phyloP scores from a whole-genome alignment of 2,113 vertebrate species.

The Elgaria multicarinata region DNA sequence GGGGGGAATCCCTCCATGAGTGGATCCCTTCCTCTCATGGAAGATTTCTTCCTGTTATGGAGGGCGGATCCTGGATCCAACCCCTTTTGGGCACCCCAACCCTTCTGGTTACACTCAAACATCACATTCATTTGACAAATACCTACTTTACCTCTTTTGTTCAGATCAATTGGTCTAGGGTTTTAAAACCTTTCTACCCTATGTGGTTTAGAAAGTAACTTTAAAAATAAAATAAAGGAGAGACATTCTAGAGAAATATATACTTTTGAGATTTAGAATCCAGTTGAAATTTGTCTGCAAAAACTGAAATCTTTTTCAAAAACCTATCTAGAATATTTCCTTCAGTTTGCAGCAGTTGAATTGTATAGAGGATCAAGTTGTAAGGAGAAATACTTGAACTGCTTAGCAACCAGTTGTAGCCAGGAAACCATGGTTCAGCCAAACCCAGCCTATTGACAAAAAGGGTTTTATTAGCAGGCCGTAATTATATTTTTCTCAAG shows the following conservation, averaged over 20 bases:
- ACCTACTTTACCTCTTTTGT: neutral
- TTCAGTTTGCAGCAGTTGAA: neutral
- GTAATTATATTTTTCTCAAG: neutral
- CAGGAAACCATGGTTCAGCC: neutral
- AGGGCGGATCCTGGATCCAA: too few relatives aligned
- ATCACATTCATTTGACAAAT: neutral
- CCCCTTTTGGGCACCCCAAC: neutral
- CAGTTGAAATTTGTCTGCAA: neutral
- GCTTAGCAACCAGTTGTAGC: slow-evolving; percentile 1
- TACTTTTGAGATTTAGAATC: neutral
- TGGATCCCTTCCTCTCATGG: too few relatives aligned
- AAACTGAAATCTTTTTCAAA: neutral
- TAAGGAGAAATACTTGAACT: neutral
- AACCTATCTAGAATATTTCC: neutral
- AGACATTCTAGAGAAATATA: neutral
- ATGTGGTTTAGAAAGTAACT: neutral
- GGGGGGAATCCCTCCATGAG: too few relatives aligned
- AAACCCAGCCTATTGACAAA: neutral
- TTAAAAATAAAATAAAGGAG: neutral
- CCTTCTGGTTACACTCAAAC: neutral
- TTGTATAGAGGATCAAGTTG: neutral
- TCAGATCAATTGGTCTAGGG: neutral
- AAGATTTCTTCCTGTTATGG: too few relatives aligned
- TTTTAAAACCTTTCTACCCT: neutral
- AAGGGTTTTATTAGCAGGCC: neutral